Evolutionary conservation across 2,113 vertebrate species (phyloP).

Genomic region (Plecotus auritus): DNA sequence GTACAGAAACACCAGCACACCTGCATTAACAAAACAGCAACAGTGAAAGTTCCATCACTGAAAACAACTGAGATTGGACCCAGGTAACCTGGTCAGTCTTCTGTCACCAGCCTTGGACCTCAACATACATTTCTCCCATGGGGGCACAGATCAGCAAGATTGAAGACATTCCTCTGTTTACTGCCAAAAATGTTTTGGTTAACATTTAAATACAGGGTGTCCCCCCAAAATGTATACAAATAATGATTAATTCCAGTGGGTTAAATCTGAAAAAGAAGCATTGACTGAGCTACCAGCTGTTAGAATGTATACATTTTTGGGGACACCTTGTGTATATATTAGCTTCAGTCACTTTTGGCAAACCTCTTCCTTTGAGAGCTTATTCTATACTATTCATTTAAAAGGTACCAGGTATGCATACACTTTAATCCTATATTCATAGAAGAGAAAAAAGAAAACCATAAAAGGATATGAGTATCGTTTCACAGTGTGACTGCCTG

Average conservation of each 20-base stretch:
- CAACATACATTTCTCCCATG: background rate
- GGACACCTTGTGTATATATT: background rate
- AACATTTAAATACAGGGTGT: background rate
- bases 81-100: background rate
- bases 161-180: background rate
- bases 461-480: background rate
- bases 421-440: background rate
- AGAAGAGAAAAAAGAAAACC: constrained; percentile 2
- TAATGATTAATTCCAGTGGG: too few species aligned
- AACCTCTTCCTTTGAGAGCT: constrained; percentile 1
- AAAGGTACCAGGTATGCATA: background rate
- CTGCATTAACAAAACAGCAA: background rate
- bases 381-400: background rate
- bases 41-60: background rate
- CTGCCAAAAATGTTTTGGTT: background rate
- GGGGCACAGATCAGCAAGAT: background rate
- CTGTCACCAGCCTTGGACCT: background rate
- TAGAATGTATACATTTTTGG: too few species aligned
- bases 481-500: background rate
- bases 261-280: too few species aligned
- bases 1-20: background rate
- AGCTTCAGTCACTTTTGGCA: background rate
- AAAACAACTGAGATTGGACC: background rate
- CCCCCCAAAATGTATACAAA: too few species aligned
- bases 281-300: too few species aligned